Base-by-base conservation (phyloP, 2,113 vertebrate genomes). In the Etia nguti region DNA sequence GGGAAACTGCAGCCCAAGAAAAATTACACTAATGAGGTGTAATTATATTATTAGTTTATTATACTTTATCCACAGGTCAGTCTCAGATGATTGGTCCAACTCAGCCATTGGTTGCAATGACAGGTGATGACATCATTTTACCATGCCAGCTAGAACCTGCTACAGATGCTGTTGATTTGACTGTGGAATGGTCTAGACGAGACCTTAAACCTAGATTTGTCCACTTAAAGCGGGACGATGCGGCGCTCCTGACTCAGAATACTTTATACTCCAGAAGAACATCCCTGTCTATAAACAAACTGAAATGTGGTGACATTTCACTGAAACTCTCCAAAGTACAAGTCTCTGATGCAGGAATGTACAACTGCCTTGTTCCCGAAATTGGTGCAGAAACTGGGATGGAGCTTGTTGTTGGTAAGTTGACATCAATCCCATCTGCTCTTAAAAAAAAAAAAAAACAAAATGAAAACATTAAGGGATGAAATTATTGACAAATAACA, bases 271-370 rank as follows among this genome's bases (percentile, higher is more conserved):
- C 2, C 0, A n/a, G 18, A 62, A 62, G 59, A 62, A 62, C 59
- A 62, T 62, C 59, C 11, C 6, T 62, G 0, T n/a, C 59, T 36
- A 0, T 36, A 18, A 62, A 36, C 31, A 62, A 12, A 62, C 18
- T 62, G 18, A 62, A 36, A 62, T 62, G 59, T 0, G 31, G 59
- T 36, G 59, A 62, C 6, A 62, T 62, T n/a, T 62, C 59, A 62
- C 7, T 62, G 31, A 0, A 62, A 11, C 18, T 62, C 59, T 62
- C 31, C 59, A 62, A 62, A 36, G 59, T 7, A 1, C 31, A 62
- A 36, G 0, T 62, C 0, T 62, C 59, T 1, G 59, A 62, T 36
- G 59, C 59, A 62, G 59, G 59, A 62, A 36, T 0, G 0, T 62
- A 62, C 0, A 62, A 1, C 10, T 62, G 59, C 29, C 59, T 62